Conservation (phyloP, 1,140 invertebrate species). For the Lycorma delicatula region DNA sequence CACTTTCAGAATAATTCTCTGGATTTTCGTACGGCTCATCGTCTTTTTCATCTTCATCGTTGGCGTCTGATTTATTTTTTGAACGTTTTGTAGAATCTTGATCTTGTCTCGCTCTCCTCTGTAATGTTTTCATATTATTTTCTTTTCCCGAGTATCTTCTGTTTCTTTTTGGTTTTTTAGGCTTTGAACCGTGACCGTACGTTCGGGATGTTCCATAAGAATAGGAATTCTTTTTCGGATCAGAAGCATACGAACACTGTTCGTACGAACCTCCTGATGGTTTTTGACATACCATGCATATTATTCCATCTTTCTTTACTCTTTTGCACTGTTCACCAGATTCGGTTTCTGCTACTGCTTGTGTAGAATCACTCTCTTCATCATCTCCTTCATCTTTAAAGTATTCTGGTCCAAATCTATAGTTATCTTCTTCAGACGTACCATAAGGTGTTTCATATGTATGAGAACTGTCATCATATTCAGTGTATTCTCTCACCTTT, state of each 20-base stretch:
- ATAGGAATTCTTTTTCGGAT: conserved; percentile 59
- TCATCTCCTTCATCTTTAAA: conserved; percentile 22
- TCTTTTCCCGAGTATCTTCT: neutral
- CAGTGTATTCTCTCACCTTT: conserved; percentile 18
- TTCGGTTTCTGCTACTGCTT: conserved; percentile 28
- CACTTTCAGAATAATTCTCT: conserved; percentile 3
- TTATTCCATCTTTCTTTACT: conserved; percentile 50
- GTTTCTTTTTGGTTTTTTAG: neutral
- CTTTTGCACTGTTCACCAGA: conserved; percentile 47
- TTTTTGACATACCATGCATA: conserved; percentile 54
- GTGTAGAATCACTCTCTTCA: conserved; percentile 26
- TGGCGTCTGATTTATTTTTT: conserved; percentile 3
- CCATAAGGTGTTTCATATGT: conserved; percentile 5
- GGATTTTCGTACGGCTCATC: neutral
- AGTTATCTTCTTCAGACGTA: conserved; percentile 7
- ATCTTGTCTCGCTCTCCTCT: neutral
- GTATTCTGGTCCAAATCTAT: conserved; percentile 21
- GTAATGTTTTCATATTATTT: neutral
- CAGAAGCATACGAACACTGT: conserved; percentile 56
- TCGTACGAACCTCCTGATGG: conserved; percentile 60
- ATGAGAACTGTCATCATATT: conserved; percentile 20
- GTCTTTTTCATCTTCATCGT: neutral
- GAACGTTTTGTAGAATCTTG: neutral
- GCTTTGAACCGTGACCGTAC: conserved; percentile 32
- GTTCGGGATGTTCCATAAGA: conserved; percentile 43